Evolutionary conservation across 2,797 vertebrate species (phyloP), one percentile per base, ranked within the genome.

Genomic region (Kryptolebias ocellatus): DNA sequence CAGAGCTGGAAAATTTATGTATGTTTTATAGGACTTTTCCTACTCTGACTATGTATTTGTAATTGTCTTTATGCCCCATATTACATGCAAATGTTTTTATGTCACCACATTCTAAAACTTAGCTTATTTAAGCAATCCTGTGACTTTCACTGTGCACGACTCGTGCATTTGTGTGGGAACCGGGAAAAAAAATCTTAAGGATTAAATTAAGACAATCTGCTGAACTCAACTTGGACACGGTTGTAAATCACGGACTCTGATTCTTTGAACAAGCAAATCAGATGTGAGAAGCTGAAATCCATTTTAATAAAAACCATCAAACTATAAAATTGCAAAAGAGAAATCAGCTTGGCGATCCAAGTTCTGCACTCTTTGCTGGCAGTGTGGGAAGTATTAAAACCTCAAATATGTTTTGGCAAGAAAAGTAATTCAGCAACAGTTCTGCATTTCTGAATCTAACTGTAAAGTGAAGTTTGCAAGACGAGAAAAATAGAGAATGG

Each of bases 91-190:
- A 17, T 4, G 5, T 6, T 17, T 46, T 46, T 17, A 45, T 6
- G 14, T 45, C 10, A 44, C 42, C 8, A 12, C 20, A 27, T 24
- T 52, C 15, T n/a, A 12, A 42, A 15, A 16, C 16, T 31, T 54
- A 46, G 9, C 72, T 76, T 11, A 69, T 72, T 37, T 50, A 49
- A 76, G 62, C 65, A 71, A 59, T 81, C 71, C 15, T 53, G 52
- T 73, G 69, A 78, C 80, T 79, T 77, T 80, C 58, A 57, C 53
- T 54, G 71, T 79, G 64, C 78, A 75, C 60, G 76, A 67, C 64
- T 75, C 62, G 74, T 83, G 58, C 85, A 83, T 78, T 87, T 77
- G 67, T 79, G 65, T 79, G 84, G 86, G 84, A 91, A 69, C 63
- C 28, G 53, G 73, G 65, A 51, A 56, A 72, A 65, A 51, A 56